Conservation (phyloP, 2,113 vertebrate species). For the Seriola aureovittata region DNA sequence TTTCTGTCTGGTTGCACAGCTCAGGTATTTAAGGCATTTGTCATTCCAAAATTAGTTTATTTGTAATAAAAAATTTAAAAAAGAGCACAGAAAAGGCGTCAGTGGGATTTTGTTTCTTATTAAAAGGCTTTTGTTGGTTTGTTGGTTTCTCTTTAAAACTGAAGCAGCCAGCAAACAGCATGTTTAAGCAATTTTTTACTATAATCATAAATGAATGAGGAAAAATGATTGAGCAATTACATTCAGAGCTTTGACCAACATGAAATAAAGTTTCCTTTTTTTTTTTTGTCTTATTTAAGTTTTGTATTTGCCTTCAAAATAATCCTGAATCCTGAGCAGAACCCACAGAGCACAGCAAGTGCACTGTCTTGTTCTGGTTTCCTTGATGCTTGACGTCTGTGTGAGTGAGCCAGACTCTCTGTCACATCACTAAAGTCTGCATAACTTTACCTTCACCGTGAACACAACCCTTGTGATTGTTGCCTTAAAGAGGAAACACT, state of each 20-base stretch:
- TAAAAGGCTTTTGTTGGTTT: neutral
- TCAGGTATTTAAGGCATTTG: neutral
- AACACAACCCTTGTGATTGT: conserved; percentile 30
- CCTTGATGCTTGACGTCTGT: conserved; percentile 10
- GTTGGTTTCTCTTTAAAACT: neutral
- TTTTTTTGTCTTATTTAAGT: neutral
- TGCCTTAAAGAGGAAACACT: conserved; percentile 50
- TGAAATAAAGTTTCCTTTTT: neutral
- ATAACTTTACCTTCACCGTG: conserved; percentile 26
- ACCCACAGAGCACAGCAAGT: neutral
- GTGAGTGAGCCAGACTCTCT: conserved; percentile 28
- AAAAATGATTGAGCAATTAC: neutral
- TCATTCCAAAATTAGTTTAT: neutral
- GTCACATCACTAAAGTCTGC: conserved; percentile 44
- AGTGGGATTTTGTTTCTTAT: neutral
- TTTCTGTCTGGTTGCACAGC: neutral
- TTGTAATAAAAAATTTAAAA: too few species aligned
- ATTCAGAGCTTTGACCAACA: neutral
- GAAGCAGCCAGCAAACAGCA: neutral
- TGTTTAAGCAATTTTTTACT: neutral
- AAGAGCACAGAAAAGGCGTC: neutral
- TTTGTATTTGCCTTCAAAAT: conserved; percentile 21
- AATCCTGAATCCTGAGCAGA: conserved; percentile 3
- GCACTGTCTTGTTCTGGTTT: conserved; percentile 8
- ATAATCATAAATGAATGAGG: neutral